Evolutionary conservation across 2,888 invertebrate genomes (phyloP).

Genomic region (Protodeltote pygarga): DNA sequence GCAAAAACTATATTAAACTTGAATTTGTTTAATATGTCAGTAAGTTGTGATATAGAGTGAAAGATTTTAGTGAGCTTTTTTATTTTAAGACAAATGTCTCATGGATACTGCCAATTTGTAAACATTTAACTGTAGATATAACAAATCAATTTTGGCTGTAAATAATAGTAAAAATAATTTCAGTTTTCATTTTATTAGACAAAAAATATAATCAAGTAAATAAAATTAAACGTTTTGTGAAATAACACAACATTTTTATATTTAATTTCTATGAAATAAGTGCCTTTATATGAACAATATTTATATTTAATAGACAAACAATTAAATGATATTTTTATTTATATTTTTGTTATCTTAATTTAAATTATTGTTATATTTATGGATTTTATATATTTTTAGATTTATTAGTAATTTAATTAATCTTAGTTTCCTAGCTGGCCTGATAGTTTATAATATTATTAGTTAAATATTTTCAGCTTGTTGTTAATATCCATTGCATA

Average conservation of each 20-base stretch:
- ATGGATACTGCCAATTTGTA: constrained; percentile 10
- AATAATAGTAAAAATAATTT: neutral
- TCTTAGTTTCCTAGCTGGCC: constrained; percentile 39
- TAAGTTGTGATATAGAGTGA: constrained; percentile 27
- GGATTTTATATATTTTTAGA: constrained; percentile 7
- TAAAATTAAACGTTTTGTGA: too few species aligned
- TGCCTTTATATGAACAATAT: neutral
- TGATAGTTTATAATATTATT: constrained; percentile 26
- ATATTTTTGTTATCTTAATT: neutral
- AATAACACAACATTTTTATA: neutral
- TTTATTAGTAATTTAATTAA: constrained; percentile 1
- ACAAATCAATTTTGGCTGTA: neutral
- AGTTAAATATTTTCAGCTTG: constrained; percentile 7
- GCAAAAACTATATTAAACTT: neutral
- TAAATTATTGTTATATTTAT: too few species aligned
- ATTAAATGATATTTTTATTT: neutral
- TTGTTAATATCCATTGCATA: constrained; percentile 3
- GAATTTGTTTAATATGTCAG: neutral
- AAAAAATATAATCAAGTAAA: constrained; percentile 4
- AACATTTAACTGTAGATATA: neutral
- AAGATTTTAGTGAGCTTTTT: constrained; percentile 4
- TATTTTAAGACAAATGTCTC: neutral
- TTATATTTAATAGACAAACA: too few species aligned
- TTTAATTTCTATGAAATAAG: neutral
- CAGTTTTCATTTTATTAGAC: constrained; percentile 10